Base-by-base conservation (phyloP, 1,140 invertebrate species). In the Caerostris darwini region DNA sequence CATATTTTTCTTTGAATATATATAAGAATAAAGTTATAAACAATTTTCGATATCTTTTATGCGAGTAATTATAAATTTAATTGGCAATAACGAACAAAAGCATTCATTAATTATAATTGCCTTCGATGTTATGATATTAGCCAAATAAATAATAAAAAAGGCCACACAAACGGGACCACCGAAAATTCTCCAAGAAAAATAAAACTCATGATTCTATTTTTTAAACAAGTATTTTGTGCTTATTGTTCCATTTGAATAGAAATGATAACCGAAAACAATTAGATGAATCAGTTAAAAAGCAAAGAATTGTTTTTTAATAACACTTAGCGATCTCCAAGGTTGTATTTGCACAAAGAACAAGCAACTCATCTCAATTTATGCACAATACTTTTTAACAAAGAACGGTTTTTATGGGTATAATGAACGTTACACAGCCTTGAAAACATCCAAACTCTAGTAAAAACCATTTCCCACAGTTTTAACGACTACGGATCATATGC, bases 381-480 rank as follows among this genome's bases (percentile, higher is more conserved):
- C 71, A 77, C 71, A 77, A 50, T 53, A 77, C 71, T 77, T 77
- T 77, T 77, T 77, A 34, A 64, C 34, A 77, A 77, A 50, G 10
- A 77, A 8, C 34, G 34, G 19, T 77, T 77, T 50, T 50, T 77
- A 77, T 77, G 8, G 34, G 34, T 34, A 34, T 34, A 34, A 10
- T 34, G 34, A 50, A 77, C 34, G 12, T 12, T 50, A 77, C 34
- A 77, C 34, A 77, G 34, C 50, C 71, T 77, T 77, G 71, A 50
- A 77, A 77, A 77, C 14, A 8, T 77, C 12, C 7, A 77, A 77
- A 77, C 34, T 19, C 19, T 50, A 77, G 71, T 77, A 77, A 77
- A 77, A 77, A 53, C 71, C 34, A 77, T 77, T 77, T 77, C 71
- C 71, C 71, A 77, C 50, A 77, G 71, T 50, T 77, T 77, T 77